Evolutionary conservation across 2,888 invertebrate species (phyloP).

Genomic region (Perithous albicinctus): DNA sequence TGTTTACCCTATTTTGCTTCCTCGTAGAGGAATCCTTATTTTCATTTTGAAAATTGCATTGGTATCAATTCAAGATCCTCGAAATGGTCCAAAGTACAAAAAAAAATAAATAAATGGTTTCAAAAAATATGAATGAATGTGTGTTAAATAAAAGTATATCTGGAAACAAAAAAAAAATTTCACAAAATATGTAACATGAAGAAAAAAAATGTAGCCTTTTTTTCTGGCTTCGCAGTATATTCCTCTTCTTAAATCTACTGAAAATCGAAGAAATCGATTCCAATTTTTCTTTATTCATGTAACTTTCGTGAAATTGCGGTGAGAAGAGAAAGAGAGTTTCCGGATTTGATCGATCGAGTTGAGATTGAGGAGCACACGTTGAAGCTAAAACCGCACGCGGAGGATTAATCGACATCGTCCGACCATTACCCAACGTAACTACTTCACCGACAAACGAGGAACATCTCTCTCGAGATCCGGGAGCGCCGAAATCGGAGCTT

Average conservation of each 20-base stretch:
- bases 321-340: not conserved
- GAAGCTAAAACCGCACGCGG: slow-evolving; percentile 28
- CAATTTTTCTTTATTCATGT: not conserved
- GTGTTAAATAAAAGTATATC: no score
- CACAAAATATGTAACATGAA: no score
- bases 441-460: slow-evolving; percentile 42
- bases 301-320: slow-evolving; percentile 20
- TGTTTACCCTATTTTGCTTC: no score
- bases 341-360: slow-evolving; percentile 37
- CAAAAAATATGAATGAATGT: no score
- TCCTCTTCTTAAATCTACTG: not conserved
- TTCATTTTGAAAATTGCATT: no score
- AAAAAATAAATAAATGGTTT: no score
- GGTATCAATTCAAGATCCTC: no score
- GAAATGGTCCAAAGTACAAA: no score
- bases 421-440: slow-evolving; percentile 46
- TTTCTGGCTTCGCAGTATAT: no score
- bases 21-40: no score
- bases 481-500: slow-evolving; percentile 21
- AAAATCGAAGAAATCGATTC: not conserved
- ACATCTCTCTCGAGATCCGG: slow-evolving; percentile 31
- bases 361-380: slow-evolving; percentile 13
- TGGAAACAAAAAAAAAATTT: no score
- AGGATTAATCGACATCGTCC: slow-evolving; percentile 57
- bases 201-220: no score